These are phyloP conservation scores for Atlantisia rogersi DNA, from an alignment of 2,113 vertebrate genomes.

Conservation along the genomic window DNA sequence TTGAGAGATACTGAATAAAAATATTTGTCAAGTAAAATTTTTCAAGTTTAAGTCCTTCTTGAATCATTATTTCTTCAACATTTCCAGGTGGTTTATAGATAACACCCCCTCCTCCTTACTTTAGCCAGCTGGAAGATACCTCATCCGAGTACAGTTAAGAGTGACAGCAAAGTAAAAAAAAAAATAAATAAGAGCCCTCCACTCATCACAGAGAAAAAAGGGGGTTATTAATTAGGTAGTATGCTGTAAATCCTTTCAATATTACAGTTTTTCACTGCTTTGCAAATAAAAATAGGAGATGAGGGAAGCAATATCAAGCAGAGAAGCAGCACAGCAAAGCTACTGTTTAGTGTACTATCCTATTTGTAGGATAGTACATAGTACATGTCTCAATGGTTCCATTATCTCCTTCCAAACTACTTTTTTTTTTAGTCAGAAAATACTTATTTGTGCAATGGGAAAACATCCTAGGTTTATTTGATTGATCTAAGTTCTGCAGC, in stretches of 20 bases:
- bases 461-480: background rate
- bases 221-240: background rate
- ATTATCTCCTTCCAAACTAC: background rate
- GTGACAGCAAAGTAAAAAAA: background rate
- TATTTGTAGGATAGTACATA: no score
- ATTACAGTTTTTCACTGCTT: background rate
- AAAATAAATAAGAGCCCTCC: background rate
- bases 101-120: background rate
- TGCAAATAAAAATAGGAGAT: background rate
- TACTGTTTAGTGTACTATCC: no score
- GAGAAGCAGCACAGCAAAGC: background rate
- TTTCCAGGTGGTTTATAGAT: background rate
- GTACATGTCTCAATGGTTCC: background rate
- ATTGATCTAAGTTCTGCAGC: background rate
- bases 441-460: background rate
- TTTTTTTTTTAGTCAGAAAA: background rate
- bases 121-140: background rate
- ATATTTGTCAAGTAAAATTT: background rate
- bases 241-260: background rate
- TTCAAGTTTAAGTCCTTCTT: background rate
- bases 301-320: background rate
- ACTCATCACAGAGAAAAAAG: background rate
- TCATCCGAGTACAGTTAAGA: background rate
- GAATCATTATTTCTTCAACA: background rate
- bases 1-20: background rate